These are phyloP conservation scores for Gobiocypris rarus DNA, from an alignment of 2,113 vertebrate genomes.

Conservation along the genomic window DNA sequence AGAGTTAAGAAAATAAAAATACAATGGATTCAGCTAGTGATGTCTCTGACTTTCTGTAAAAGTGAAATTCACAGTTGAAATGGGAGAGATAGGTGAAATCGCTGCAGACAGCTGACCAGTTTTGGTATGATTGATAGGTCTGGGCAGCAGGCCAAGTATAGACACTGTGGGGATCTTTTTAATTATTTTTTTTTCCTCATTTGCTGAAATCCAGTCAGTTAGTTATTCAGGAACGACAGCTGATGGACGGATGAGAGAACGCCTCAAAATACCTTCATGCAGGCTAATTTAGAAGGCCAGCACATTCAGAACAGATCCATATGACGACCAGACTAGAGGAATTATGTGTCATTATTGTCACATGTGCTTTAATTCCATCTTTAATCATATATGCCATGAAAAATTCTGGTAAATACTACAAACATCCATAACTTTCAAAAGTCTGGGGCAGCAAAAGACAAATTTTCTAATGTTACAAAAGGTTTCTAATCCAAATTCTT, in stretches of 20 bases:
- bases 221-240: not conserved
- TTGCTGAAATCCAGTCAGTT: constrained; percentile 62
- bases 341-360: constrained; percentile 6
- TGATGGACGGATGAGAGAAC: not conserved
- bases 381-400: not conserved
- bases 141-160: constrained; percentile 60
- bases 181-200: constrained; percentile 64
- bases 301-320: constrained; percentile 6
- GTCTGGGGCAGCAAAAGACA: not conserved
- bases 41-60: not conserved
- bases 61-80: constrained; percentile 37
- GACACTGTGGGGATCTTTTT: constrained; percentile 60
- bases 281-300: constrained; percentile 18
- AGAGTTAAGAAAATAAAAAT: constrained; percentile 34
- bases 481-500: not conserved
- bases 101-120: constrained; percentile 40
- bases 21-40: not conserved
- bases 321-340: not conserved
- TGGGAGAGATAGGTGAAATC: constrained; percentile 43
- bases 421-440: not conserved
- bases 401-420: not conserved
- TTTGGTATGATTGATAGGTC: constrained; percentile 53
- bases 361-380: not conserved
- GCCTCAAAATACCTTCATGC: not conserved
- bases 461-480: not conserved